Conservation (phyloP, 2,797 vertebrate species). For the Oreochromis mossambicus region DNA sequence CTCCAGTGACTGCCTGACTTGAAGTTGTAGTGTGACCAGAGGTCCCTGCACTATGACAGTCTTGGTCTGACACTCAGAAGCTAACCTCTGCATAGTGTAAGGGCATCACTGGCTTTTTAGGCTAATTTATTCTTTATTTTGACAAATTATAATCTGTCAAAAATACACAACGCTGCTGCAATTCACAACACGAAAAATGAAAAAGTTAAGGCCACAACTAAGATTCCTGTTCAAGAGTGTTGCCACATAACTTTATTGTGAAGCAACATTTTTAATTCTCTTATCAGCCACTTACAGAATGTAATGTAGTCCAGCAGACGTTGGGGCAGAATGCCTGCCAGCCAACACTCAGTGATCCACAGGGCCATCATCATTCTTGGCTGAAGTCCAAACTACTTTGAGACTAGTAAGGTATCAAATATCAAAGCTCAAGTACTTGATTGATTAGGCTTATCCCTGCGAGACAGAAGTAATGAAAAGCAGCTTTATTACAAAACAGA, state of each 20-base stretch:
- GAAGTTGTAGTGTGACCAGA: not conserved
- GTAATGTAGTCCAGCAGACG: not conserved
- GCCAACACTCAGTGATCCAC: not conserved
- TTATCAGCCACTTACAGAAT: not conserved
- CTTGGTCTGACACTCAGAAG: not conserved
- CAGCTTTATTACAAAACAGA: conserved; percentile 20
- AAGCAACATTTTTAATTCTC: not conserved
- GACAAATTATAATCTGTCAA: not conserved
- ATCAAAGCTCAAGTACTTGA: conserved; percentile 37
- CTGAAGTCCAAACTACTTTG: conserved; percentile 15
- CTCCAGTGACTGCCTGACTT: not conserved
- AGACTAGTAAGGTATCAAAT: conserved; percentile 9
- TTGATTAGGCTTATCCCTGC: conserved; percentile 31
- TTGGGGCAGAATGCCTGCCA: not conserved
- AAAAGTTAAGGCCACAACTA: not conserved
- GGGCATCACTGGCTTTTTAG: not conserved
- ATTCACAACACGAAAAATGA: rapidly evolving
- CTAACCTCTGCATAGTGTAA: not conserved
- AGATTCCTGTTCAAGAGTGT: not conserved
- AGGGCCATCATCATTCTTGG: not conserved
- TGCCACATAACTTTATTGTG: not conserved
- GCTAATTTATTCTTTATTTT: not conserved
- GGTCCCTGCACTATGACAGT: not conserved
- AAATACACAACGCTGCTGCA: not conserved
- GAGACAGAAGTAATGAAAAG: conserved; percentile 40